Percentiles rank a stretch among this genome's conserved stretches.
Evolutionary conservation across 1,140 invertebrate genomes (phyloP).

Genomic region (Drosophila erecta): DNA sequence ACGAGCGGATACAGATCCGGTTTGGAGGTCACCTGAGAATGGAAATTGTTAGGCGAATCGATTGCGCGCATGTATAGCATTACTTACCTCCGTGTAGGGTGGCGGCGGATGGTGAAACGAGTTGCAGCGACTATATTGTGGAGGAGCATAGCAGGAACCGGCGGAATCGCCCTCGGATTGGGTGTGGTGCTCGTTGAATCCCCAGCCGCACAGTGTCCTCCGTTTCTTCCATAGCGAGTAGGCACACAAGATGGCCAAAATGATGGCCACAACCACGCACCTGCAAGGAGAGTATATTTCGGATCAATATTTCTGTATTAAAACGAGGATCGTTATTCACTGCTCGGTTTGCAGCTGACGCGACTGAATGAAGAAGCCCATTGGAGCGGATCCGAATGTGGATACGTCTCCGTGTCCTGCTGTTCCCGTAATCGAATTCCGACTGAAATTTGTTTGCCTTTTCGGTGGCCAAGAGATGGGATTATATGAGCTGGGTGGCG

Average conservation of each 20-base stretch:
- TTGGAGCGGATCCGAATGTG: conserved; percentile 15
- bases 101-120: conserved; percentile 91
- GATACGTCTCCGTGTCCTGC: conserved; percentile 32
- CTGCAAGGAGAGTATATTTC: conserved; percentile 77
- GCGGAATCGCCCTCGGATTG: conserved; percentile 90
- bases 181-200: conserved; percentile 83
- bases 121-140: conserved; percentile 91
- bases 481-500: conserved; percentile 54
- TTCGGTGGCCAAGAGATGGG: conserved; percentile 73
- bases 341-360: conserved; percentile 66
- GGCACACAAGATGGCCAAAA: conserved; percentile 87
- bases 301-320: neutral
- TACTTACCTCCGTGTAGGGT: conserved; percentile 91
- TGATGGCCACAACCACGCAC: conserved; percentile 87
- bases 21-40: conserved; percentile 90
- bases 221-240: conserved; percentile 89
- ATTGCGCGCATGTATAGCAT: too few relatives aligned
- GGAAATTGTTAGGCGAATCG: neutral
- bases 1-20: conserved; percentile 93
- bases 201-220: conserved; percentile 86
- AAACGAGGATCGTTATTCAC: conserved; percentile 29
- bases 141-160: conserved; percentile 91
- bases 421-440: conserved; percentile 65
- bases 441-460: conserved; percentile 66
- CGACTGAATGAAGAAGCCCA: conserved; percentile 72